Evolutionary conservation across 2,113 vertebrate species (phyloP).

Genomic region (Micromys minutus): DNA sequence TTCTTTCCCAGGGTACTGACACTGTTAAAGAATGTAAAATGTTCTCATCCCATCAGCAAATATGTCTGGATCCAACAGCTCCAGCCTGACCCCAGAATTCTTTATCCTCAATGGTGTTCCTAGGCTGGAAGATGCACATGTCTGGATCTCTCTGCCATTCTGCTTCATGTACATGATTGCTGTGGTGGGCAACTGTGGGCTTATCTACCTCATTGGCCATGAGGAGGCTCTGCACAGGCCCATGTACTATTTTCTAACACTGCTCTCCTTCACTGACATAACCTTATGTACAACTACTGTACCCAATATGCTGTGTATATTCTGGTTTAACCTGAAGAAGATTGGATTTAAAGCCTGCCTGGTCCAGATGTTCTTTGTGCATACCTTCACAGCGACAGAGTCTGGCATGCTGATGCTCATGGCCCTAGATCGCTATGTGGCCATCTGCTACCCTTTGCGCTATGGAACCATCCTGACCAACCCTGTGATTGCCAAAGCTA

Average conservation of each 20-base stretch:
- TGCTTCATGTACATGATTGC: conserved; percentile 69
- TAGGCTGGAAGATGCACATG: conserved; percentile 57
- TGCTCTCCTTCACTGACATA: conserved; percentile 71
- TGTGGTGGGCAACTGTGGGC: conserved; percentile 69
- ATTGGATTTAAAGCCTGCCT: conserved; percentile 7
- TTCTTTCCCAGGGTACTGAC: neutral
- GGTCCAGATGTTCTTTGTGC: neutral
- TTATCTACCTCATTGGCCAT: conserved; percentile 66
- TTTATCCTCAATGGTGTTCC: conserved; percentile 73
- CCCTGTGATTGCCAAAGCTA: conserved; percentile 13
- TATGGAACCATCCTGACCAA: neutral
- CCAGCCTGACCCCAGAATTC: conserved; percentile 30
- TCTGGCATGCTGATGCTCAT: neutral
- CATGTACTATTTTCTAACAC: conserved; percentile 73
- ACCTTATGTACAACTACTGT: conserved; percentile 45
- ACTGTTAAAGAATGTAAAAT: neutral
- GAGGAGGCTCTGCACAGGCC: conserved; percentile 67
- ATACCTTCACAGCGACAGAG: neutral
- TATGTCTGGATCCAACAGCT: conserved; percentile 59
- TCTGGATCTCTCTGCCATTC: conserved; percentile 67
- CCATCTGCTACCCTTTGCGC: neutral
- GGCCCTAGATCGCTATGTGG: neutral
- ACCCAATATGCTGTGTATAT: conserved; percentile 73
- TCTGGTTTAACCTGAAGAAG: conserved; percentile 63
- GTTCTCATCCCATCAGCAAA: neutral